phyloP scores from a whole-genome alignment of 1,140 invertebrate genomes.

The Zophobas atratus region DNA sequence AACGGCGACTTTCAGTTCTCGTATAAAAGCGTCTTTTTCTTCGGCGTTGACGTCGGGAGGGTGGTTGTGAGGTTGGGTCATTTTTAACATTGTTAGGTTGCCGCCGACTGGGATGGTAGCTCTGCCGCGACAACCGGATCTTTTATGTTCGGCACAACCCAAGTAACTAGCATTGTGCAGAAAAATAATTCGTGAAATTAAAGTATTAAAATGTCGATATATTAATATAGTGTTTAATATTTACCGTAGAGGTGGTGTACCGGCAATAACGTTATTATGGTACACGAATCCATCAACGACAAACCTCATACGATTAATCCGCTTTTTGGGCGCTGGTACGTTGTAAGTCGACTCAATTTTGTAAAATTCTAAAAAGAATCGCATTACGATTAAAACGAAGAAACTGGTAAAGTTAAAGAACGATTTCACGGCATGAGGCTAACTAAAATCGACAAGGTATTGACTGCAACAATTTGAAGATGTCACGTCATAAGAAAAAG shows the following conservation, averaged over 20 bases:
- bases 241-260: slow-evolving; percentile 61
- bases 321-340: slow-evolving; percentile 47
- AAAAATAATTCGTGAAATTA: too few relatives aligned
- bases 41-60: slow-evolving; percentile 59
- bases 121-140: slow-evolving; percentile 57
- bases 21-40: slow-evolving; percentile 57
- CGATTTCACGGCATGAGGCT: slow-evolving; percentile 24
- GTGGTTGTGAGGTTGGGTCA: slow-evolving; percentile 61
- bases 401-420: background rate
- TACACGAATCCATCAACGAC: slow-evolving; percentile 60
- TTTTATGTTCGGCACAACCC: slow-evolving; percentile 59
- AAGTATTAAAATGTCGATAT: too few relatives aligned
- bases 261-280: slow-evolving; percentile 61
- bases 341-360: background rate
- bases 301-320: slow-evolving; percentile 53
- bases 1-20: slow-evolving; percentile 55
- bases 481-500: too few relatives aligned
- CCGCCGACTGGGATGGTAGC: slow-evolving; percentile 58
- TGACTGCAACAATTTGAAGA: too few relatives aligned
- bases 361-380: slow-evolving; percentile 16
- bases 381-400: background rate
- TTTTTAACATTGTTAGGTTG: slow-evolving; percentile 50
- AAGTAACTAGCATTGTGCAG: slow-evolving; percentile 55
- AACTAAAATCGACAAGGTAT: background rate
- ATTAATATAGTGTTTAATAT: slow-evolving; percentile 23